A percentile compares a stretch with the other conserved stretches of the same genome.
phyloP scores from a whole-genome alignment of 2,113 vertebrate species.

The Bothrops jararaca region DNA sequence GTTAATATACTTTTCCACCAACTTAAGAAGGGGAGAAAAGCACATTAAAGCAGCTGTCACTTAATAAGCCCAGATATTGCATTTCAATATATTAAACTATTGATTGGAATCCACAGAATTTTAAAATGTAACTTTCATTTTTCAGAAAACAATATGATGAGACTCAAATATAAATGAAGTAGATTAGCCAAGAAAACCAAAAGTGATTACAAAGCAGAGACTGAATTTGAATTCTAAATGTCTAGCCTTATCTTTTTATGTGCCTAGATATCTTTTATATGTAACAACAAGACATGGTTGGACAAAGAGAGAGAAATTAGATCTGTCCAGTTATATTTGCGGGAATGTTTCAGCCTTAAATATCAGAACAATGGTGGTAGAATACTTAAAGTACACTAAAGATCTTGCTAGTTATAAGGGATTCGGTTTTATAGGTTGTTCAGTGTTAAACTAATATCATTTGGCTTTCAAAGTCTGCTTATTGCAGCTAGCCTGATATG shows the following conservation, averaged over 20 bases:
- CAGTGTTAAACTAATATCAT: background rate
- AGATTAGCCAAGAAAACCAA: background rate
- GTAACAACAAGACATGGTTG: background rate
- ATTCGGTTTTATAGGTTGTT: background rate
- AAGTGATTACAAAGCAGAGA: background rate
- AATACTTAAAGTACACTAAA: background rate
- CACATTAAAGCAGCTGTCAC: background rate
- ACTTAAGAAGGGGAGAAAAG: background rate
- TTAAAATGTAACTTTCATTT: background rate
- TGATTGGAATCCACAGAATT: background rate
- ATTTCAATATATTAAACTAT: background rate
- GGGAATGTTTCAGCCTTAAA: background rate
- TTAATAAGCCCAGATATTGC: background rate
- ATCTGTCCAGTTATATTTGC: background rate
- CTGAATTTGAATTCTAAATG: background rate
- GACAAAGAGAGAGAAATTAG: background rate
- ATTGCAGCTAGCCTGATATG: background rate
- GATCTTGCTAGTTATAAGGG: background rate
- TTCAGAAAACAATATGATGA: background rate
- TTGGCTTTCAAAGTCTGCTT: background rate
- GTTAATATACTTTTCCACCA: background rate
- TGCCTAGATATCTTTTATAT: background rate
- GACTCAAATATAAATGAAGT: background rate
- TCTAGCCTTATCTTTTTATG: background rate
- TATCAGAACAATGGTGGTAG: background rate